These are phyloP conservation scores for Clarias pachynema DNA, from an alignment of 2,797 vertebrate genomes.

Conservation along the genomic window DNA sequence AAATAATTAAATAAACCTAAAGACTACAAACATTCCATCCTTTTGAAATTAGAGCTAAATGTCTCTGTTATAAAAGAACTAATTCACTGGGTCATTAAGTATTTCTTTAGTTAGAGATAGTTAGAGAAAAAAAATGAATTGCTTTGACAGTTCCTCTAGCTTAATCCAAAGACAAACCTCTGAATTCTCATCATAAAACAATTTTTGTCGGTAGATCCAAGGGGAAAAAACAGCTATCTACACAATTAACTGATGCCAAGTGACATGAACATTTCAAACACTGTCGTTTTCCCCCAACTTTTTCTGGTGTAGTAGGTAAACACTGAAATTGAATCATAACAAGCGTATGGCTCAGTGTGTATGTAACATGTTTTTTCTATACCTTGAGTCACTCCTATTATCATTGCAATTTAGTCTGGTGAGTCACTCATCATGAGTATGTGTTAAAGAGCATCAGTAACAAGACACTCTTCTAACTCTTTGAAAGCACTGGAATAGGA, in stretches of 20 bases:
- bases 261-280: neutral
- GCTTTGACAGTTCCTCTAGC: neutral
- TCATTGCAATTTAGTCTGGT: neutral
- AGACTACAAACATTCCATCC: neutral
- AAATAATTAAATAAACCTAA: neutral
- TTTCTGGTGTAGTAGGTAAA: neutral
- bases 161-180: neutral
- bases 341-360: neutral
- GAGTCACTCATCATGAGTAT: slow-evolving; percentile 20
- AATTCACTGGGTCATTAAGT: neutral
- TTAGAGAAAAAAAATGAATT: neutral
- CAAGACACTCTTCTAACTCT: neutral
- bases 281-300: neutral
- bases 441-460: slow-evolving; percentile 12
- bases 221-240: neutral
- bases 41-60: neutral
- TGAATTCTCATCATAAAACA: neutral
- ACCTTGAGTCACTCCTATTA: neutral
- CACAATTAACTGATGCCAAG: neutral
- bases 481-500: neutral
- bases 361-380: neutral
- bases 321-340: neutral
- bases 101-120: too few species aligned
- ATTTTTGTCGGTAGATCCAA: too few species aligned
- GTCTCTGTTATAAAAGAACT: neutral